Percentiles rank a stretch among this genome's conserved stretches.
phyloP scores from a whole-genome alignment of 2,797 vertebrate species.

The Cryptoblepharus egeriae region DNA sequence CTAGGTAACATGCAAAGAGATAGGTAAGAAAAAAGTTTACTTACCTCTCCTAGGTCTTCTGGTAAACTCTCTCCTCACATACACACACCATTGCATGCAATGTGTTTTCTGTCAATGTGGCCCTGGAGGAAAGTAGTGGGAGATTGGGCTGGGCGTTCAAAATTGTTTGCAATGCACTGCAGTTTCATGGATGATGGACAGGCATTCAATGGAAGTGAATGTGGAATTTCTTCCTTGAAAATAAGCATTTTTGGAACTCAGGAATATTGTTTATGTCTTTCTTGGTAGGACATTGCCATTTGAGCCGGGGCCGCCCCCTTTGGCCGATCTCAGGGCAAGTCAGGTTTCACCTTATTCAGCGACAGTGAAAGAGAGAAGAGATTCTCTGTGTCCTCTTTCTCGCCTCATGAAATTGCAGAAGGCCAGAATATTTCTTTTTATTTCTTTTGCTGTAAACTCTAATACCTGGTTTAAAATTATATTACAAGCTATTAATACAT shows the following conservation, averaged over 20 bases:
- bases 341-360: accelerated
- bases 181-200: background rate
- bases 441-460: slow-evolving; percentile 65
- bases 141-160: no score
- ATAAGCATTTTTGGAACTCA: background rate
- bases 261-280: no score
- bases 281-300: background rate
- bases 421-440: slow-evolving; percentile 67
- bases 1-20: no score
- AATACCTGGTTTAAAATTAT: slow-evolving; percentile 76
- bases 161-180: background rate
- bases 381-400: slow-evolving; percentile 25
- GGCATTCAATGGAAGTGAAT: background rate
- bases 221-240: background rate
- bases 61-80: no score
- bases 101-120: no score
- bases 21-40: no score
- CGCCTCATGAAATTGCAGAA: background rate
- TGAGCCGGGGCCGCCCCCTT: background rate
- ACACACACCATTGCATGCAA: no score
- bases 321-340: background rate
- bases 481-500: slow-evolving; percentile 75
- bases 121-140: no score
- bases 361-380: background rate
- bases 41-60: no score